Conservation (phyloP, 1,140 invertebrate species). For the Samia ricini region DNA sequence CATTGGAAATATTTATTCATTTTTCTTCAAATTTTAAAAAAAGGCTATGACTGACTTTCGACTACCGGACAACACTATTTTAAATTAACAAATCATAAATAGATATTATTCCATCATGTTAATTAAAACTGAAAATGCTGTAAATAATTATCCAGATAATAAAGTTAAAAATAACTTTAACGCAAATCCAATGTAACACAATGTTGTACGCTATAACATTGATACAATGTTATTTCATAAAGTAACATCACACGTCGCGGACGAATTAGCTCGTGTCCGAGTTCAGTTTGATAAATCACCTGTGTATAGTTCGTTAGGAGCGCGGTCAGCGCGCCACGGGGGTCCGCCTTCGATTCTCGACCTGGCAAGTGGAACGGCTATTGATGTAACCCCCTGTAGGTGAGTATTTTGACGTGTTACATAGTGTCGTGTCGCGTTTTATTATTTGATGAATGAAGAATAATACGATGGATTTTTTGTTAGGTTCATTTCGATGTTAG, state of each 20-base stretch:
- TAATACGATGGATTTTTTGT: neutral
- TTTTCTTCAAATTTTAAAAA: too few species aligned
- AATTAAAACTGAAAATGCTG: too few species aligned
- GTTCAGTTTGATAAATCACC: conserved; percentile 54
- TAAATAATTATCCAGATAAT: too few species aligned
- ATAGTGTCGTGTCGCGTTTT: conserved; percentile 43
- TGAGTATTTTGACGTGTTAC: conserved; percentile 69
- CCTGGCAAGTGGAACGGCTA: conserved; percentile 57
- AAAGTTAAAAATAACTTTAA: too few species aligned
- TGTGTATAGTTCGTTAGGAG: conserved; percentile 68
- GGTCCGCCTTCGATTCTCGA: conserved; percentile 62
- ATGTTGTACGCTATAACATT: neutral
- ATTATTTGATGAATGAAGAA: conserved; percentile 47
- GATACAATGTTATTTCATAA: conserved; percentile 23
- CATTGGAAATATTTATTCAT: too few species aligned
- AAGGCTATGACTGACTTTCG: too few species aligned
- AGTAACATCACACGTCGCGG: conserved; percentile 62
- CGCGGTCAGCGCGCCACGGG: conserved; percentile 56
- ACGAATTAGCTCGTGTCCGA: conserved; percentile 60
- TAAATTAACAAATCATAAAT: too few species aligned
- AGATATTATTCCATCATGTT: too few species aligned
- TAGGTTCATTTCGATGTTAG: too few species aligned
- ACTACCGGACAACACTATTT: too few species aligned
- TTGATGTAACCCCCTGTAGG: conserved; percentile 61
- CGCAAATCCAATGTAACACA: too few species aligned